A percentile compares a stretch with the other conserved stretches of the same genome.
These are phyloP conservation scores for Octodonta nipae DNA, from an alignment of 2,888 invertebrate species.

Conservation along the genomic window DNA sequence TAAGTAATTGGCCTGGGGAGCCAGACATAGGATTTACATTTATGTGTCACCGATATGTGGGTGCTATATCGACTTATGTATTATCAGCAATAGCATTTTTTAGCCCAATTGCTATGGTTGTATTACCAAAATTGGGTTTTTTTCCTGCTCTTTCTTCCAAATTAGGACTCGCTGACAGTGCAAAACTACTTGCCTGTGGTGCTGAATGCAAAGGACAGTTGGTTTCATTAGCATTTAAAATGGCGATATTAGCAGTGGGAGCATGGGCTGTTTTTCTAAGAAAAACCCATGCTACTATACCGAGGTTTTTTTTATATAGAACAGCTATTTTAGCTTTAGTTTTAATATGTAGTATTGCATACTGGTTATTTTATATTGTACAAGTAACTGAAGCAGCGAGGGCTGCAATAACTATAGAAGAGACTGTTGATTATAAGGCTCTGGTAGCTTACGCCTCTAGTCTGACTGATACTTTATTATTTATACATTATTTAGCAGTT, in stretches of 20 bases:
- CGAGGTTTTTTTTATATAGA: conserved; percentile 80
- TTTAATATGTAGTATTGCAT: conserved; percentile 84
- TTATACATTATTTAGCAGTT: conserved; percentile 88
- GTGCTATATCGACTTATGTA: conserved; percentile 64
- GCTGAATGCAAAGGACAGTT: conserved; percentile 90
- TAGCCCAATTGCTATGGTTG: conserved; percentile 89
- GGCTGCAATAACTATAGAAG: conserved; percentile 65
- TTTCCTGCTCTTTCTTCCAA: conserved; percentile 61
- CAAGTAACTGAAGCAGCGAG: conserved; percentile 72
- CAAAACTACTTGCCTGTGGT: conserved; percentile 66
- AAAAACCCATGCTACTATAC: conserved; percentile 72
- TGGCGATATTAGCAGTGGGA: conserved; percentile 76
- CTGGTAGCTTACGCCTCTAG: conserved; percentile 86
- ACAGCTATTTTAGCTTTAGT: conserved; percentile 79
- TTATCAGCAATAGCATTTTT: conserved; percentile 73
- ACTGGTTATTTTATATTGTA: conserved; percentile 96
- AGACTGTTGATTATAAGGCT: conserved; percentile 71
- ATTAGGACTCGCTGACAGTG: conserved; percentile 54
- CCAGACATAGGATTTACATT: conserved; percentile 60
- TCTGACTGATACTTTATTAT: conserved; percentile 83
- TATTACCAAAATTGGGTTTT: conserved; percentile 79
- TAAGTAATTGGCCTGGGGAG: conserved; percentile 66
- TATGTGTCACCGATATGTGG: conserved; percentile 70
- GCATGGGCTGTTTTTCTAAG: conserved; percentile 87
- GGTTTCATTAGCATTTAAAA: conserved; percentile 80